These are phyloP conservation scores for Malthinus flaveolus DNA, from an alignment of 2,888 invertebrate genomes.

Conservation along the genomic window DNA sequence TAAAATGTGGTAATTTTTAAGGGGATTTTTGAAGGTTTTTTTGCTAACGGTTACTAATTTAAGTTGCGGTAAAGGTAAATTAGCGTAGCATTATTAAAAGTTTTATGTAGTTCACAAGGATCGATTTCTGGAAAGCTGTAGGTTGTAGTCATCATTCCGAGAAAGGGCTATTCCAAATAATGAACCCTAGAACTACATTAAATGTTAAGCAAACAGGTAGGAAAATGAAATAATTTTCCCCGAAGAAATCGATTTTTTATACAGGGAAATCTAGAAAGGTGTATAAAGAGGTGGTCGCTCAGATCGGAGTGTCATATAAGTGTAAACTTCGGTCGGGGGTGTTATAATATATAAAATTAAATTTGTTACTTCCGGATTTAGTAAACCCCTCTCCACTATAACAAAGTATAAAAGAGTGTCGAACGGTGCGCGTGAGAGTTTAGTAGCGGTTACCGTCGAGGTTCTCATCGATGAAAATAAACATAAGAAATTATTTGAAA, in stretches of 20 bases:
- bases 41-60: too few relatives aligned
- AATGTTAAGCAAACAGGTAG: constrained; percentile 22
- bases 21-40: too few relatives aligned
- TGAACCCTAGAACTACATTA: constrained; percentile 10
- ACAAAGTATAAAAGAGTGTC: constrained; percentile 46
- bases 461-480: constrained; percentile 34
- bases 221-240: constrained; percentile 28
- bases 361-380: constrained; percentile 37
- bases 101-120: too few relatives aligned
- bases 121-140: constrained; percentile 25
- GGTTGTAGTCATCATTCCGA: constrained; percentile 26
- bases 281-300: constrained; percentile 13
- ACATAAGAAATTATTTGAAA: constrained; percentile 13
- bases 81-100: too few relatives aligned
- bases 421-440: constrained; percentile 44
- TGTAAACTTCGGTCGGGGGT: constrained; percentile 15
- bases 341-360: constrained; percentile 28
- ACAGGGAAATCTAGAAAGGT: constrained; percentile 36
- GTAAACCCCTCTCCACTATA: constrained; percentile 39
- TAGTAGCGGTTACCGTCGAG: constrained; percentile 32
- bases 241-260: constrained; percentile 41
- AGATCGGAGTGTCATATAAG: constrained; percentile 6
- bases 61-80: too few relatives aligned
- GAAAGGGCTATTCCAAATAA: constrained; percentile 21
- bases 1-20: too few relatives aligned